These are phyloP conservation scores for Rosalia funebris DNA, from an alignment of 2,888 invertebrate species.

Conservation along the genomic window DNA sequence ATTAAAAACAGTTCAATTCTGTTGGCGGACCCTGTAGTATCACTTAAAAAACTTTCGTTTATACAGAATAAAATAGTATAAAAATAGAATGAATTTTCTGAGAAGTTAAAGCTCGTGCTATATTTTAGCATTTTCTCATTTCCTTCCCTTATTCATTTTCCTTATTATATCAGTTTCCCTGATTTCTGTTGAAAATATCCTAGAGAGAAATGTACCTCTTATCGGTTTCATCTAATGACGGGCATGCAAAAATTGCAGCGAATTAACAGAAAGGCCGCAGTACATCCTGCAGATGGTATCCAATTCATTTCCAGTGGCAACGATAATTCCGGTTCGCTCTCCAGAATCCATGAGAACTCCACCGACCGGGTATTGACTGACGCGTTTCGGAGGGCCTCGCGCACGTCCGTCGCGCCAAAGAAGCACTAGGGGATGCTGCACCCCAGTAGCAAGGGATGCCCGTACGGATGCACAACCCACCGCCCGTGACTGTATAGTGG, in stretches of 20 bases:
- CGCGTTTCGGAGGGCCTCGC: slow-evolving; percentile 56
- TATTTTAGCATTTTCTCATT: no score
- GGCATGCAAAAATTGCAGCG: slow-evolving; percentile 29
- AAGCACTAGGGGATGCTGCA: slow-evolving; percentile 59
- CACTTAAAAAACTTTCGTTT: no score
- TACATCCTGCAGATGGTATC: slow-evolving; percentile 39
- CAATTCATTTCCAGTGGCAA: slow-evolving; percentile 48
- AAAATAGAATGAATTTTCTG: no score
- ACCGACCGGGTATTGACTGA: slow-evolving; percentile 61
- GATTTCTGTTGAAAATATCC: no score
- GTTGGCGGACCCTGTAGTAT: no score
- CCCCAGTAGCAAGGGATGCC: slow-evolving; percentile 60
- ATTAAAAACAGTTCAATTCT: no score
- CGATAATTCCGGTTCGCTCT: slow-evolving; percentile 55
- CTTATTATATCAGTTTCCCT: no score
- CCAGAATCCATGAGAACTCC: slow-evolving; percentile 48
- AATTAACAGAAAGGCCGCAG: slow-evolving; percentile 34
- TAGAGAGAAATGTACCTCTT: no score
- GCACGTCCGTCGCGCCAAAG: slow-evolving; percentile 53
- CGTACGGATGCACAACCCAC: slow-evolving; percentile 45
- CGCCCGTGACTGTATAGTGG: slow-evolving; percentile 46
- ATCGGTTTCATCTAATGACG: no score
- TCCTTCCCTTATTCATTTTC: no score
- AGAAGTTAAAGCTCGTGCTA: no score
- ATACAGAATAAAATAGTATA: no score